Percentiles rank a stretch among this genome's conserved stretches.
These are phyloP conservation scores for Nannobrachium achirus DNA, from an alignment of 2,113 vertebrate genomes.

Conservation along the genomic window DNA sequence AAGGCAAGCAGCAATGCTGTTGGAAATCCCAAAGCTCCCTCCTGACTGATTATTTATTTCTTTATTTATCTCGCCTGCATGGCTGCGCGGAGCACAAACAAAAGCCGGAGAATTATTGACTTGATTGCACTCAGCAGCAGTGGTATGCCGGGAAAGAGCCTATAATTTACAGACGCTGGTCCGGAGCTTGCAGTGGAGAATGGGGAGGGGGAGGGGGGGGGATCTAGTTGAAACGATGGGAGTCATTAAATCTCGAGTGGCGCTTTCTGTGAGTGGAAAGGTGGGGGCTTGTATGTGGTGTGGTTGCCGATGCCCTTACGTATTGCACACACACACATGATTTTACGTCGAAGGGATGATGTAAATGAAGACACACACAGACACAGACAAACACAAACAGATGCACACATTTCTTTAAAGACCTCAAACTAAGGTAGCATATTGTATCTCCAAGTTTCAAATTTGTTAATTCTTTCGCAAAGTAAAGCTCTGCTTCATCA, in stretches of 20 bases:
- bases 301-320: conserved; percentile 12
- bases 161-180: conserved; percentile 58
- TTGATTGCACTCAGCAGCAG: conserved; percentile 52
- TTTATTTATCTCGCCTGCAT: conserved; percentile 19
- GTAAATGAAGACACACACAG: conserved; percentile 2
- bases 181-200: conserved; percentile 26
- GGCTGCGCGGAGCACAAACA: conserved; percentile 30
- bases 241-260: conserved; percentile 49
- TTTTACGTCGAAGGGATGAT: background rate
- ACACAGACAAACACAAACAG: too few species aligned
- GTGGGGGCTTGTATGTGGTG: background rate
- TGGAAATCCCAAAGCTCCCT: conserved; percentile 14
- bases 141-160: conserved; percentile 46
- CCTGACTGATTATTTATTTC: too few species aligned
- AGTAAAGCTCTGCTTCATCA: too few species aligned
- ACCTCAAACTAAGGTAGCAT: background rate
- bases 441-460: too few species aligned
- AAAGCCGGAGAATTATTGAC: conserved; percentile 48
- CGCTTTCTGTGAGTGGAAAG: background rate
- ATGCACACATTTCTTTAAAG: background rate
- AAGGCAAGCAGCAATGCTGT: conserved; percentile 20
- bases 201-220: background rate
- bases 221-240: conserved; percentile 37
- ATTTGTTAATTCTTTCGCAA: too few species aligned
- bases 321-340: background rate